Conservation (phyloP, 1,140 invertebrate genomes). For the Aplysia californica region DNA sequence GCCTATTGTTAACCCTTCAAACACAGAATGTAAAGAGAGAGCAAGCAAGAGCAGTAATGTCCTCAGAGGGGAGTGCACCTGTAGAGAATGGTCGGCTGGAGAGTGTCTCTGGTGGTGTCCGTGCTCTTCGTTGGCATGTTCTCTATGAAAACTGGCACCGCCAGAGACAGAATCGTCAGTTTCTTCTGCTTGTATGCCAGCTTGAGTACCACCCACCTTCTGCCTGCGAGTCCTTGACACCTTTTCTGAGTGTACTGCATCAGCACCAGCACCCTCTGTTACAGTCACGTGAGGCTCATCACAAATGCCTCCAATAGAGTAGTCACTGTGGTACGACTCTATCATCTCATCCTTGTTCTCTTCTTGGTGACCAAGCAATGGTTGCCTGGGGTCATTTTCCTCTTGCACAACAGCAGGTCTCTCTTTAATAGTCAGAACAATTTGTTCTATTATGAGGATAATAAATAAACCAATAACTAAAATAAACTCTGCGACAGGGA, state of each 20-base stretch:
- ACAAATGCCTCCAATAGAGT: constrained; percentile 46
- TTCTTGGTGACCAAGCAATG: constrained; percentile 22
- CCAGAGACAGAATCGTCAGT: too few species aligned
- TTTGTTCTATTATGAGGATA: constrained; percentile 74
- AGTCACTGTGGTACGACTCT: constrained; percentile 34
- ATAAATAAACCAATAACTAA: constrained; percentile 73
- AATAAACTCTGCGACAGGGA: constrained; percentile 73
- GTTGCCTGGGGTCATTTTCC: constrained; percentile 14
- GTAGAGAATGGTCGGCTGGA: constrained; percentile 5
- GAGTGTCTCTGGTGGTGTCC: not conserved
- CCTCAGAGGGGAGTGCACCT: constrained; percentile 66
- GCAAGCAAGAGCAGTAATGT: constrained; percentile 74
- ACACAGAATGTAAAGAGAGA: constrained; percentile 80
- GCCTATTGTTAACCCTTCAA: constrained; percentile 88
- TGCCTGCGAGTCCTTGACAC: not conserved
- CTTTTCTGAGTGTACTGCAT: too few species aligned
- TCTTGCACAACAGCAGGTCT: not conserved
- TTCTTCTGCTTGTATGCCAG: too few species aligned
- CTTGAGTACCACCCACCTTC: too few species aligned
- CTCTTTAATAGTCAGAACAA: constrained; percentile 69
- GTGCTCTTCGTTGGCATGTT: not conserved
- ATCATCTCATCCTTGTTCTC: not conserved
- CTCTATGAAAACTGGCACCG: too few species aligned
- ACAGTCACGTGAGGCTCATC: constrained; percentile 45
- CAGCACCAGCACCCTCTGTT: too few species aligned